A percentile compares a stretch with the other conserved stretches of the same genome.
phyloP scores from a whole-genome alignment of 2,113 vertebrate species.

The Fulica atra region DNA sequence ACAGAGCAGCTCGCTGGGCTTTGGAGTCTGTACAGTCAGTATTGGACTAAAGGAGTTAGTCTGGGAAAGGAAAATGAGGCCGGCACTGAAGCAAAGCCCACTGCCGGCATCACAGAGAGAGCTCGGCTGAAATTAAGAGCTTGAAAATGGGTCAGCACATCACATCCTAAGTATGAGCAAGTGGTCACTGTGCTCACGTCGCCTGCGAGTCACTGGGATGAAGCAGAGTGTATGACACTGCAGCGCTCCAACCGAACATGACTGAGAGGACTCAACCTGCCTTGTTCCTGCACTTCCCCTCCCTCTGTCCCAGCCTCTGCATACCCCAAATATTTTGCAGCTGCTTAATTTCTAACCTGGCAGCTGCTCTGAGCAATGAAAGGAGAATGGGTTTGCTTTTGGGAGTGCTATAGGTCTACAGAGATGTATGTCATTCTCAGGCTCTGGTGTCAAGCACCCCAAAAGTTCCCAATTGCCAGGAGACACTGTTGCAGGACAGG shows the following conservation, averaged over 20 bases:
- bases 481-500: not conserved
- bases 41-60: not conserved
- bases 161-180: not conserved
- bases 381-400: not conserved
- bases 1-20: not conserved
- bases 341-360: not conserved
- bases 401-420: not conserved
- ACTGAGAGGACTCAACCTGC: not conserved
- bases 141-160: not conserved
- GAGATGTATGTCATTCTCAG: not conserved
- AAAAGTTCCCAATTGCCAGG: not conserved
- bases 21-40: not conserved
- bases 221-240: not conserved
- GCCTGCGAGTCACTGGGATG: not conserved
- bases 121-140: not conserved
- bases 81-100: not conserved
- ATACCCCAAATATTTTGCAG: not conserved
- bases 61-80: conserved; percentile 40
- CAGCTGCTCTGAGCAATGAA: not conserved
- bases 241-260: not conserved
- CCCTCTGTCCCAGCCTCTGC: not conserved
- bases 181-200: not conserved
- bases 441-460: not conserved
- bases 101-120: not conserved
- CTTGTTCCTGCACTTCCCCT: not conserved